Conservation (phyloP, 2,888 invertebrate species). For the Hyppa rectilinea region DNA sequence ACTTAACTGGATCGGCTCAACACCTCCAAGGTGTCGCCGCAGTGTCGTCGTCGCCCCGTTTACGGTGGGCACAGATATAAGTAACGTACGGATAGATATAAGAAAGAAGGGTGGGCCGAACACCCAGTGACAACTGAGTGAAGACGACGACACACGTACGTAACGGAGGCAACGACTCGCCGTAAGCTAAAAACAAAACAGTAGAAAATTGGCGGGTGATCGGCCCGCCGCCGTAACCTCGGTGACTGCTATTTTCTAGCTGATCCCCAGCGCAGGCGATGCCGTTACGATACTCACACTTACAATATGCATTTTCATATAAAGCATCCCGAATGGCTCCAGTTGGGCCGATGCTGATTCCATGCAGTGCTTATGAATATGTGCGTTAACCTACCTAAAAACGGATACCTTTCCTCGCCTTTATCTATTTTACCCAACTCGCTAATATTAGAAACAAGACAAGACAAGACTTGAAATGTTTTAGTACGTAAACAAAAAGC, state of each 20-base stretch:
- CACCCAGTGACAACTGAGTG: no score
- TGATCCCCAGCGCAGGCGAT: not conserved
- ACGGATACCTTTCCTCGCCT: not conserved
- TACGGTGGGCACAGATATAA: no score
- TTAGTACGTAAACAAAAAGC: constrained; percentile 7
- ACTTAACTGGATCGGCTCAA: not conserved
- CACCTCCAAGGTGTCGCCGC: not conserved
- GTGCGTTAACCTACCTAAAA: not conserved
- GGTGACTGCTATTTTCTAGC: not conserved
- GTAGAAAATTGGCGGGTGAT: no score
- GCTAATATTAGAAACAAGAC: not conserved
- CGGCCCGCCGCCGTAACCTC: not conserved
- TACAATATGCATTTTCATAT: not conserved
- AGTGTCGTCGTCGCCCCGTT: no score
- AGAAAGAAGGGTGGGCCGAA: no score
- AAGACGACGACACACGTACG: no score
- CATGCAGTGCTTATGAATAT: not conserved
- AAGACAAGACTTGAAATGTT: not conserved
- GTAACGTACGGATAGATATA: no score
- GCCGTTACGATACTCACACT: not conserved
- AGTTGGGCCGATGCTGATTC: not conserved
- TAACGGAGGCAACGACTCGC: no score
- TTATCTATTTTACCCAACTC: not conserved
- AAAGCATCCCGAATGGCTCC: not conserved
- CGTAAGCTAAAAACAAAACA: no score